Base-by-base conservation (phyloP, 2,888 invertebrate genomes). In the Coelopa pilipes region DNA sequence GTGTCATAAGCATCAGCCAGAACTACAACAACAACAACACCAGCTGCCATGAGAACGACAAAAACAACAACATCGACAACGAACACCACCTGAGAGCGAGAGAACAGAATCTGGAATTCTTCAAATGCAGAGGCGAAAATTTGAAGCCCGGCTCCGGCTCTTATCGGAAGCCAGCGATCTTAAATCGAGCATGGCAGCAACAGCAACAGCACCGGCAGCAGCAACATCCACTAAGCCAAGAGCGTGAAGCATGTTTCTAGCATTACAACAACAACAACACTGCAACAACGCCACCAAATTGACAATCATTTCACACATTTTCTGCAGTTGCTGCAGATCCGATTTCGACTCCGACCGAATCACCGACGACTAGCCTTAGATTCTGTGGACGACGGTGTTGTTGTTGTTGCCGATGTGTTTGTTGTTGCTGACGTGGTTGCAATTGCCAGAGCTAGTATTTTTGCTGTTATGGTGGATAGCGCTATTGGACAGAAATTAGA, bases 271-370 rank as follows among this genome's bases (percentile, higher is more conserved):
- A 53, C 65, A 70, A 47, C 66, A 60, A 65, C 49, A 55, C 70
- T 46, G n/a, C 63, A 65, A 47, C 60, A 72, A 63, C 63, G 63
- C 74, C 72, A 76, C 71, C 77, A 77, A n/a, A 77, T 77, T 79
- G 79, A 77, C 79, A 79, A 79, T 75, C 74, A 75, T 77, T 78
- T 79, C 77, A 78, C 78, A 79, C 79, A 77, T 77, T 75, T 72
- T 70, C 63, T n/a, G 12, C 50, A 70, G 17, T 59, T 62, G 21
- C 50, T 55, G 46, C 47, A 21, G 24, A 45, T 62, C 62, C 10
- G 21, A 34, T 62, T 62, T 34, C n/a, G n/a, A 15, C 2, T 53
- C 53, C 3, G 4, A 11, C 53, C 3, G 34, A 53, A n/a, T 53
- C n/a, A 11, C 53, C 53, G 53, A 53, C 10, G 53, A 13, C 53